These are phyloP conservation scores for Pantala flavescens DNA, from an alignment of 1,140 invertebrate genomes.

Conservation along the genomic window DNA sequence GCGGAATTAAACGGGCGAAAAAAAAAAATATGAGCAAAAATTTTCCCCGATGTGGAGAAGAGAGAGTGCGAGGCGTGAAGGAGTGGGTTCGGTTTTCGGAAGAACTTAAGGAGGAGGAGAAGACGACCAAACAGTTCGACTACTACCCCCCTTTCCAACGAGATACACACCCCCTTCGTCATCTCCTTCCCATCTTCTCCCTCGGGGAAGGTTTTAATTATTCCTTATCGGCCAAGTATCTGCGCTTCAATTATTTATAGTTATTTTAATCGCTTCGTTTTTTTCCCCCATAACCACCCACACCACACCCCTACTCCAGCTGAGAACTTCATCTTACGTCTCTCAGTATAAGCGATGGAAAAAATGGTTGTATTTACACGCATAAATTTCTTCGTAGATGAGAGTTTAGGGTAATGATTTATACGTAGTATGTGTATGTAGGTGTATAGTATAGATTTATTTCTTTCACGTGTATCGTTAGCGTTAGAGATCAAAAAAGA, in stretches of 20 bases:
- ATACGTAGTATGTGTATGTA: no score
- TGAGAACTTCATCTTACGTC: not conserved
- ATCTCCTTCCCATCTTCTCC: not conserved
- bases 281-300: not conserved
- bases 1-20: not conserved
- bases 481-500: no score
- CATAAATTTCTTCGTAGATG: not conserved
- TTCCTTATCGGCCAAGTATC: not conserved
- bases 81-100: not conserved
- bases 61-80: not conserved
- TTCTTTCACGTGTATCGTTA: no score
- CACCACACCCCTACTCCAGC: no score
- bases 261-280: not conserved
- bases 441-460: no score
- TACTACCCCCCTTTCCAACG: not conserved
- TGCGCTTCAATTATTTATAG: slow-evolving; percentile 1
- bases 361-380: not conserved
- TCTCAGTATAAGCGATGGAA: not conserved
- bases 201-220: not conserved
- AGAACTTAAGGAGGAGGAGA: no score
- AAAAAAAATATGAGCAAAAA: not conserved
- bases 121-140: no score
- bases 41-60: not conserved
- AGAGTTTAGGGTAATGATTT: no score
- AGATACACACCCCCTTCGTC: not conserved